Percentiles rank a stretch among this genome's conserved stretches.
phyloP scores from a whole-genome alignment of 2,113 vertebrate species.

The Reinhardtius hippoglossoides region DNA sequence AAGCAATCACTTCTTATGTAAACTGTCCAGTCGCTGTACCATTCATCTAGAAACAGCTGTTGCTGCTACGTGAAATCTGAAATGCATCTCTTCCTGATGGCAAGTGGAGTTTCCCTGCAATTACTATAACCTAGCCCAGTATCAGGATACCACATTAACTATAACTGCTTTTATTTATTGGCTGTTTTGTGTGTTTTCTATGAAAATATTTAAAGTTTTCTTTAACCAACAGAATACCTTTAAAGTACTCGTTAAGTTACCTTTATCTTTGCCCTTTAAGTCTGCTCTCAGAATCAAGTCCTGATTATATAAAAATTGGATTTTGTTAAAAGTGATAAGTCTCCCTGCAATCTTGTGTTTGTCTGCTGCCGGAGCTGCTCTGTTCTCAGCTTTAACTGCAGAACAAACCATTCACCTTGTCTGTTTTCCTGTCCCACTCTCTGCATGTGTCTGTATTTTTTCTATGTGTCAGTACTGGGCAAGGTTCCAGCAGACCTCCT shows the following conservation, averaged over 20 bases:
- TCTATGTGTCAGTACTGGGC: conserved; percentile 67
- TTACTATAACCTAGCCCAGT: not conserved
- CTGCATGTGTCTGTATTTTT: conserved; percentile 64
- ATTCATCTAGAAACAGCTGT: conserved; percentile 28
- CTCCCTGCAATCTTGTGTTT: conserved; percentile 7
- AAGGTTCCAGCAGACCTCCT: conserved; percentile 66
- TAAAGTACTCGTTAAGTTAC: not conserved
- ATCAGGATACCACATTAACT: not conserved
- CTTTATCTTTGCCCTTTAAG: too few relatives aligned
- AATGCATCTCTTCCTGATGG: conserved; percentile 2
- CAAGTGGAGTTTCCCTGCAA: conserved; percentile 5
- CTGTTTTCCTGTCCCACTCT: conserved; percentile 57
- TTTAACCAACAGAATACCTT: not conserved
- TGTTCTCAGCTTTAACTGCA: conserved; percentile 39
- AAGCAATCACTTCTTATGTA: conserved; percentile 6
- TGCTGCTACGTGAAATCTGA: conserved; percentile 16
- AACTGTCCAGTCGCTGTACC: not conserved
- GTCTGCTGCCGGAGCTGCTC: conserved; percentile 19
- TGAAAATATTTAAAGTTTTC: too few relatives aligned
- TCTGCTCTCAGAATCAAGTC: not conserved
- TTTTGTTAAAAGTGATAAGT: not conserved
- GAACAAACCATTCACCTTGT: conserved; percentile 60
- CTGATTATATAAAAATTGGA: not conserved
- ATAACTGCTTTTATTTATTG: not conserved
- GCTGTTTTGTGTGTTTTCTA: too few relatives aligned